These are phyloP conservation scores for Xanthorhoe spadicearia DNA, from an alignment of 2,888 invertebrate species.

Conservation along the genomic window DNA sequence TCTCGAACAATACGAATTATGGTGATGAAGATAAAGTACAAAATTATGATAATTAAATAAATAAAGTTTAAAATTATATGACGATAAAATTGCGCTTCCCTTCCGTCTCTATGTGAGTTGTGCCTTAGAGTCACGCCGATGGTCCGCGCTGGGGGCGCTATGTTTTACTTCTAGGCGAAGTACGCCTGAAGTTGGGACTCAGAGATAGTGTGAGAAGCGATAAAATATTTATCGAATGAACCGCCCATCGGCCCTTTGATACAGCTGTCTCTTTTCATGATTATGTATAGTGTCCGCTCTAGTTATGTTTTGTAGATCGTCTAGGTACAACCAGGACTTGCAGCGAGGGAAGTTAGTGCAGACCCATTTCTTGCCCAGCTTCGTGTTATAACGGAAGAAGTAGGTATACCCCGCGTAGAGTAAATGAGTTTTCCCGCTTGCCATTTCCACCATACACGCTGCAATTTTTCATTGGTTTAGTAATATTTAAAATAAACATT, in stretches of 20 bases:
- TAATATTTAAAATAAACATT: not conserved
- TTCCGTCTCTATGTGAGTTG: too few relatives aligned
- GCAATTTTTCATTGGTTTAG: constrained; percentile 16
- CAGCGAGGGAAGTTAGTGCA: constrained; percentile 65
- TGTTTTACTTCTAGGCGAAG: too few relatives aligned
- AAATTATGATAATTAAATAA: too few relatives aligned
- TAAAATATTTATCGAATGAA: constrained; percentile 28
- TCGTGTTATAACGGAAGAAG: constrained; percentile 60
- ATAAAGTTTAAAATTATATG: too few relatives aligned
- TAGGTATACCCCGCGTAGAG: constrained; percentile 59
- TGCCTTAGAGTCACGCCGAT: too few relatives aligned
- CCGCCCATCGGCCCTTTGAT: constrained; percentile 32
- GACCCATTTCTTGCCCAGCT: constrained; percentile 61
- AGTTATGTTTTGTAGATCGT: constrained; percentile 43
- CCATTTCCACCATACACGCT: constrained; percentile 59
- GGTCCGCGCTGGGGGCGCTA: too few relatives aligned
- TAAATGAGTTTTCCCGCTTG: constrained; percentile 53
- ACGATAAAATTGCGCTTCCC: too few relatives aligned
- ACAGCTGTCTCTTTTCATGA: constrained; percentile 33
- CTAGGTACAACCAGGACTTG: constrained; percentile 58
- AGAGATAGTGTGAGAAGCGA: not conserved
- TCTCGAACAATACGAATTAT: too few relatives aligned
- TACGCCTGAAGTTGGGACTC: not conserved
- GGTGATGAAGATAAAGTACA: too few relatives aligned
- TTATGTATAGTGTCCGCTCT: constrained; percentile 24